These are phyloP conservation scores for Trimorus sp. DNA, from an alignment of 2,888 invertebrate species.

Conservation along the genomic window DNA sequence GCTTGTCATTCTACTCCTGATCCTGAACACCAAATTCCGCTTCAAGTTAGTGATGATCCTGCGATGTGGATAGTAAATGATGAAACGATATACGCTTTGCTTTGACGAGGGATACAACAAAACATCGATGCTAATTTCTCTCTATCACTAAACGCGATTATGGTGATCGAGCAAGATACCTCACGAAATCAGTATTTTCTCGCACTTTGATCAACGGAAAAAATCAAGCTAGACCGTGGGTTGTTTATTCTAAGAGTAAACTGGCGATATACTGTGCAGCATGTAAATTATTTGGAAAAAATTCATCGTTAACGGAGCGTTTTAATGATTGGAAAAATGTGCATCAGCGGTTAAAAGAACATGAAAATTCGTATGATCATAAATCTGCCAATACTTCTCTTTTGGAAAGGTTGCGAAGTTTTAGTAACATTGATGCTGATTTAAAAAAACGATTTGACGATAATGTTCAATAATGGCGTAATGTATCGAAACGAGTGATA, in stretches of 20 bases:
- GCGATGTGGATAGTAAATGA: no score
- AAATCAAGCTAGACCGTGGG: constrained; percentile 1
- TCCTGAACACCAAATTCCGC: no score
- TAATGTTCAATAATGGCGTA: constrained; percentile 25
- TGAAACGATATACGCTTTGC: no score
- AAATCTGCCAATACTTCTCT: constrained; percentile 15
- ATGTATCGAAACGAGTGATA: constrained; percentile 33
- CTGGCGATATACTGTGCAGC: constrained; percentile 8
- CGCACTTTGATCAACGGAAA: constrained; percentile 35
- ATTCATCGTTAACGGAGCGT: constrained; percentile 17
- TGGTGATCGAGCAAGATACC: constrained; percentile 27
- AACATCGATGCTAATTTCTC: no score
- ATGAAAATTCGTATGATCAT: constrained; percentile 29
- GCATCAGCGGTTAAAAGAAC: constrained; percentile 27
- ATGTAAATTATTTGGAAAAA: constrained; percentile 14
- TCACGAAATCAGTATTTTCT: constrained; percentile 24
- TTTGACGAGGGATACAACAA: no score
- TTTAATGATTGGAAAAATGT: constrained; percentile 26
- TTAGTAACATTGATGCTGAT: constrained; percentile 18
- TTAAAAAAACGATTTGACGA: constrained; percentile 17
- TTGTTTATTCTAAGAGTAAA: no score
- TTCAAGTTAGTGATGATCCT: no score
- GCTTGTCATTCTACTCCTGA: no score
- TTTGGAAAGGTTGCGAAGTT: constrained; percentile 15
- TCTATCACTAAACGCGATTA: background rate